These are phyloP conservation scores for Papilio demoleus DNA, from an alignment of 2,888 invertebrate genomes.

Conservation along the genomic window DNA sequence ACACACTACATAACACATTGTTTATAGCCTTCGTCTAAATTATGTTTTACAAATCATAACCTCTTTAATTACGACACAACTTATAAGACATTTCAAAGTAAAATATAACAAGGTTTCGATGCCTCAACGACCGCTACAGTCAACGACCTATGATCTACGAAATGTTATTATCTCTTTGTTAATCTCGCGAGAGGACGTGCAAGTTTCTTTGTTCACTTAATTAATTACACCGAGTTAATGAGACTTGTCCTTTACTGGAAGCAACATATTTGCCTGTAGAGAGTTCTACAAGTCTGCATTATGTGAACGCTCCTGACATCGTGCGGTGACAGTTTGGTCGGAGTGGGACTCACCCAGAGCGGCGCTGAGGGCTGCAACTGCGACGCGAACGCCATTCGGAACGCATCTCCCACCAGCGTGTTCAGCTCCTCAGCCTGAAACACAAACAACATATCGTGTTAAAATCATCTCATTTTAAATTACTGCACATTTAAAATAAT, in stretches of 20 bases:
- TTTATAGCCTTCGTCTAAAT: constrained; percentile 7
- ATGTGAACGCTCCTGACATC: no score
- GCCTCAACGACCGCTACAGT: no score
- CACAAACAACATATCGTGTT: constrained; percentile 49
- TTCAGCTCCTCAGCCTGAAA: constrained; percentile 94
- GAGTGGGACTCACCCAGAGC: constrained; percentile 81
- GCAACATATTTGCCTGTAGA: background rate
- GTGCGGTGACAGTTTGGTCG: no score
- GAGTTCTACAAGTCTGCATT: no score
- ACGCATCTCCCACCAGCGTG: constrained; percentile 94
- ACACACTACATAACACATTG: background rate
- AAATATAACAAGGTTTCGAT: no score
- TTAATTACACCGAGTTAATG: no score
- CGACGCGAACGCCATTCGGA: constrained; percentile 95
- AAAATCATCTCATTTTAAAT: background rate
- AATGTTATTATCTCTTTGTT: no score
- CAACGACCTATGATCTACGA: no score
- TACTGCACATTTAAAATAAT: background rate
- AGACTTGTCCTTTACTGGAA: no score
- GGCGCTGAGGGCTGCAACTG: constrained; percentile 92
- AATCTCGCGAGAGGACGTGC: background rate
- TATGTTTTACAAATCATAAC: background rate
- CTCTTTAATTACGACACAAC: no score
- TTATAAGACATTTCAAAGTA: no score
- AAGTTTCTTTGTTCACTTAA: background rate